Conservation (phyloP, 2,888 invertebrate genomes). For the Syritta pipiens region DNA sequence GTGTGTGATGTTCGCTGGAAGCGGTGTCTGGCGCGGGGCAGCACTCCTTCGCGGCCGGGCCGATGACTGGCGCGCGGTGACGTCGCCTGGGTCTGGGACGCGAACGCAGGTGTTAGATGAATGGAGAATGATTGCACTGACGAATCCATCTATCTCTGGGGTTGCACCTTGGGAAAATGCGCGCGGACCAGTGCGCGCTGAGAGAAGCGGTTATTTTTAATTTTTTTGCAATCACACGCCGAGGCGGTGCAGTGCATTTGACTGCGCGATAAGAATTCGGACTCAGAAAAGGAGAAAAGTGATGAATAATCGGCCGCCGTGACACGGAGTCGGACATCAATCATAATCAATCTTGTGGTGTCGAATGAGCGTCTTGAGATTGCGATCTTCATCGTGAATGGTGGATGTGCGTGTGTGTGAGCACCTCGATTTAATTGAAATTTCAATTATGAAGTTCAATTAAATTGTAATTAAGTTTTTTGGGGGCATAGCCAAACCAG, state of each 20-base stretch:
- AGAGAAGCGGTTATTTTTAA: too few relatives aligned
- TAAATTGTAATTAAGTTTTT: too few relatives aligned
- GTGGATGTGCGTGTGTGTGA: too few relatives aligned
- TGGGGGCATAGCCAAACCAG: too few relatives aligned
- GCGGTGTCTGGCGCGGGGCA: slow-evolving; percentile 45
- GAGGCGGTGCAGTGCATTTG: slow-evolving; percentile 12
- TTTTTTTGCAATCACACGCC: too few relatives aligned
- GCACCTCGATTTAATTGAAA: slow-evolving; percentile 13
- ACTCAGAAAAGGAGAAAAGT: slow-evolving; percentile 6
- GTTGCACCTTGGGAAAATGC: too few relatives aligned
- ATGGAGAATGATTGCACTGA: slow-evolving; percentile 47
- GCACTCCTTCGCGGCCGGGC: slow-evolving; percentile 23
- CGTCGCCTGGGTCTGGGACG: too few relatives aligned
- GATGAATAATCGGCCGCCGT: slow-evolving; percentile 34
- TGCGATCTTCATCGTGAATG: background rate
- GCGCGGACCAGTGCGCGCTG: too few relatives aligned
- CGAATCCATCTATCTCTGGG: slow-evolving; percentile 44
- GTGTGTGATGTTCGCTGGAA: slow-evolving; percentile 6
- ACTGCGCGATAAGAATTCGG: slow-evolving; percentile 14
- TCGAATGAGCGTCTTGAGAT: background rate
- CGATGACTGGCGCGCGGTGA: slow-evolving; percentile 53
- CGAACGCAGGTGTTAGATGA: slow-evolving; percentile 60
- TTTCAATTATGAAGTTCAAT: slow-evolving; percentile 16
- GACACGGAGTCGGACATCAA: slow-evolving; percentile 20
- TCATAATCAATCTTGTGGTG: slow-evolving; percentile 14